Conservation (phyloP, 2,797 vertebrate genomes). For the Fundulus diaphanus region DNA sequence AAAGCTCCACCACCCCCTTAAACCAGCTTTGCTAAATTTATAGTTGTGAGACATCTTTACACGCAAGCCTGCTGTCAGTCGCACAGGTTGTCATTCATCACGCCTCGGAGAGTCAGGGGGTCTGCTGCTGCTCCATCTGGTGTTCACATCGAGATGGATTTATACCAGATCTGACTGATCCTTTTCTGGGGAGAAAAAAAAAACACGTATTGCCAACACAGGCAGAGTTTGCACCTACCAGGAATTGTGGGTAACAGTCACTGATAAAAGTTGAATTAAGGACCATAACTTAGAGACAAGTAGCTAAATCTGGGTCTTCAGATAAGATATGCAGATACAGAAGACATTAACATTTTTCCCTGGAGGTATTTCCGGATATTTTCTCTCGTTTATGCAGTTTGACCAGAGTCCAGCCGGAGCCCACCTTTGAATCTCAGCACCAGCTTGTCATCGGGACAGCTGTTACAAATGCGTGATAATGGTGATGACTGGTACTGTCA, state of each 20-base stretch:
- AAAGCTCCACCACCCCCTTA: conserved; percentile 59
- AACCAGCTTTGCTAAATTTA: conserved; percentile 65
- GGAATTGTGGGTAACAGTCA: conserved; percentile 20
- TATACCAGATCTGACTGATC: conserved; percentile 36
- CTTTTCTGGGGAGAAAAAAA: conserved; percentile 4
- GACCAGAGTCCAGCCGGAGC: conserved; percentile 10
- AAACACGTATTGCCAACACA: conserved; percentile 26
- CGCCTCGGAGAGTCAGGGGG: conserved; percentile 41
- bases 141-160: conserved; percentile 48
- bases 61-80: conserved; percentile 72
- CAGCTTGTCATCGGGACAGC: conserved; percentile 56
- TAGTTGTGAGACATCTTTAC: conserved; percentile 74
- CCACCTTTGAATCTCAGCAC: conserved; percentile 29
- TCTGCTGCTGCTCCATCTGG: conserved; percentile 53
- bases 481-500: conserved; percentile 77
- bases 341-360: conserved; percentile 3
- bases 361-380: not conserved
- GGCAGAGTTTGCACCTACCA: conserved; percentile 35
- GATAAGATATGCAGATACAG: conserved; percentile 15
- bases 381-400: conserved; percentile 5
- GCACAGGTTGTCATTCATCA: conserved; percentile 51
- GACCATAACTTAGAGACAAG: conserved; percentile 7
- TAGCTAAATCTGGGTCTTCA: conserved; percentile 22
- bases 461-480: conserved; percentile 63
- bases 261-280: conserved; percentile 35